phyloP scores from a whole-genome alignment of 2,797 vertebrate genomes.

The Poeciliopsis paucimaculata region DNA sequence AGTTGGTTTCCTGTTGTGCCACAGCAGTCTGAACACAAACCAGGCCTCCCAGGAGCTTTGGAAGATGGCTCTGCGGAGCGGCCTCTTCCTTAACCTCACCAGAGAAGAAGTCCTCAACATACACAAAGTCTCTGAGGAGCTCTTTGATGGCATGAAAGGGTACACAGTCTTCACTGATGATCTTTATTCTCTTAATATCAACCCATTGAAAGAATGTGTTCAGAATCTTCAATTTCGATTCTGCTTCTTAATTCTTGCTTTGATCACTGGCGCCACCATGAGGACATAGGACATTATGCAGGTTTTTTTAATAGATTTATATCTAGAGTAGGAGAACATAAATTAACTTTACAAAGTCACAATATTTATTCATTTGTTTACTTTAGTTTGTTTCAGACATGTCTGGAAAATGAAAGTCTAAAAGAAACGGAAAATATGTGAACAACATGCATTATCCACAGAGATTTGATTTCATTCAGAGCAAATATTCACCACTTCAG shows the following conservation, averaged over 20 bases:
- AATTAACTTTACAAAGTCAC: background rate
- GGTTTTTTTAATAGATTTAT: background rate
- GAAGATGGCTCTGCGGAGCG: conserved; percentile 88
- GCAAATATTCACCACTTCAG: background rate
- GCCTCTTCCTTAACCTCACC: conserved; percentile 85
- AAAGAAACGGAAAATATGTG: background rate
- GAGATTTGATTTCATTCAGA: background rate
- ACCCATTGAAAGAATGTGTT: background rate
- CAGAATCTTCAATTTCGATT: background rate
- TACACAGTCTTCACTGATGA: conserved; percentile 43
- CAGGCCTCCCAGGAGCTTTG: conserved; percentile 86
- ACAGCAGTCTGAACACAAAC: conserved; percentile 83
- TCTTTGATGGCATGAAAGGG: conserved; percentile 89
- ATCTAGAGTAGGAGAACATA: background rate
- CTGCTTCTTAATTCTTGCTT: background rate
- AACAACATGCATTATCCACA: background rate
- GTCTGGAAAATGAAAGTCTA: background rate
- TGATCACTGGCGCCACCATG: background rate
- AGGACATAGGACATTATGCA: background rate
- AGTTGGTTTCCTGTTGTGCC: conserved; percentile 95
- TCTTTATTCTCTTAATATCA: background rate
- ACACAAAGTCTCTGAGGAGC: conserved; percentile 91
- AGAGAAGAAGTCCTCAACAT: conserved; percentile 87
- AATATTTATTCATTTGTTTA: background rate
- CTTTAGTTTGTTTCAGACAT: background rate